Percentiles rank a stretch among this genome's conserved stretches.
phyloP scores from a whole-genome alignment of 30 jellyfish, hydroid and myxozoan genomes.

The Pelagia noctiluca region DNA sequence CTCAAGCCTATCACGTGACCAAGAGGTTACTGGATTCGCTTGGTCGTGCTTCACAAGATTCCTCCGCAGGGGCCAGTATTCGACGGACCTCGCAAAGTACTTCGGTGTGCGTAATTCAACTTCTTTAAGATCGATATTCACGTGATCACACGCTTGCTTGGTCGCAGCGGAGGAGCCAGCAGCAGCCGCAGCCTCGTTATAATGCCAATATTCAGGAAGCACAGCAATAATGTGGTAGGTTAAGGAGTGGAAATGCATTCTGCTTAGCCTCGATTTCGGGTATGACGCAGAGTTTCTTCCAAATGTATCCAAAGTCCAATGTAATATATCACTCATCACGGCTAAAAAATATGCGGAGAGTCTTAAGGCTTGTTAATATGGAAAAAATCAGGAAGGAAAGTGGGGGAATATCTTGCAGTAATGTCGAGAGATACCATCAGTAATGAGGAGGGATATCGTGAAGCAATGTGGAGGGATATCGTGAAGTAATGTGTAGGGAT shows the following conservation, averaged over 20 bases:
- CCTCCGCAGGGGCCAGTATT: constrained; percentile 81
- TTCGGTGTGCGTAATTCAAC: constrained; percentile 91
- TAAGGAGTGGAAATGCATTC: constrained; percentile 88
- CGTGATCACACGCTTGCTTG: constrained; percentile 90
- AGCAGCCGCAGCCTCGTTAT: constrained; percentile 87
- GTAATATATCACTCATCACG: constrained; percentile 80
- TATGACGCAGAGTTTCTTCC: constrained; percentile 56
- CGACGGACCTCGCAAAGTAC: constrained; percentile 89
- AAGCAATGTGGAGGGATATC: too few relatives aligned
- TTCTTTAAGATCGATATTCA: constrained; percentile 47
- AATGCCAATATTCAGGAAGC: constrained; percentile 72
- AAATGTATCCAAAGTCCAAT: constrained; percentile 72
- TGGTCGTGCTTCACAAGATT: constrained; percentile 84
- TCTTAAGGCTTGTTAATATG: background rate
- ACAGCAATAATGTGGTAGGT: constrained; percentile 86
- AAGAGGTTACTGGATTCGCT: constrained; percentile 87
- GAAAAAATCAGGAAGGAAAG: background rate
- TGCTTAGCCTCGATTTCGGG: constrained; percentile 76
- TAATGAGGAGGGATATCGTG: too few relatives aligned
- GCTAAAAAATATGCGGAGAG: constrained; percentile 42
- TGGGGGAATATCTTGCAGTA: too few relatives aligned
- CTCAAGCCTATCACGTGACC: constrained; percentile 74
- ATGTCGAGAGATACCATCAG: too few relatives aligned
- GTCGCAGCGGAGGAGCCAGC: constrained; percentile 95
- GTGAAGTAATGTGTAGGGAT: too few relatives aligned